These are phyloP conservation scores for Gymnorhina tibicen DNA, from an alignment of 2,113 vertebrate genomes.

Conservation along the genomic window DNA sequence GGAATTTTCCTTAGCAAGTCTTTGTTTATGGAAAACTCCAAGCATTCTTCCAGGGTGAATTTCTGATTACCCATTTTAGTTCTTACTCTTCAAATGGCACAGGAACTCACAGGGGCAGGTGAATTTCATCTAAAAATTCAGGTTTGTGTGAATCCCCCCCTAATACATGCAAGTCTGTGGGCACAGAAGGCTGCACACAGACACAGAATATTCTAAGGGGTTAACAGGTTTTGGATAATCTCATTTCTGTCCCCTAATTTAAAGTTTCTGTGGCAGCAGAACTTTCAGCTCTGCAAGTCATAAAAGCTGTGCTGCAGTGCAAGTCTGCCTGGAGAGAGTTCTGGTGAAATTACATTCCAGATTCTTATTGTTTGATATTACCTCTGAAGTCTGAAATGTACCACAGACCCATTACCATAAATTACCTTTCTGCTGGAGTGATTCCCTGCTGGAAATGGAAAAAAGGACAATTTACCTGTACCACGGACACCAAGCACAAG, in stretches of 20 bases:
- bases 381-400: not conserved
- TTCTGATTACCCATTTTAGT: not conserved
- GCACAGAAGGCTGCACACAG: not conserved
- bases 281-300: not conserved
- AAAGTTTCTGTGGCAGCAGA: not conserved
- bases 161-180: not conserved
- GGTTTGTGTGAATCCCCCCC: not conserved
- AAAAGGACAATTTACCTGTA: constrained; percentile 84
- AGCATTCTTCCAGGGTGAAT: not conserved
- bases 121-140: not conserved
- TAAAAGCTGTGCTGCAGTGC: not conserved
- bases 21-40: not conserved
- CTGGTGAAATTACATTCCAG: constrained; percentile 21
- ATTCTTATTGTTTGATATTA: constrained; percentile 7
- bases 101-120: not conserved
- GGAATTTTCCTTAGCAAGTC: not conserved
- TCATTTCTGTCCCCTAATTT: not conserved
- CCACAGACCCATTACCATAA: not conserved
- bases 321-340: not conserved
- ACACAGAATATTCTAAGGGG: not conserved
- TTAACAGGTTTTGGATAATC: not conserved
- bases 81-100: not conserved
- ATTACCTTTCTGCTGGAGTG: constrained; percentile 16
- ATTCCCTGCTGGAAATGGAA: not conserved
- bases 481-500: constrained; percentile 97